Percentiles rank a stretch among this genome's conserved stretches.
These are phyloP conservation scores for Drosophila pectinifera DNA, from an alignment of 1,140 invertebrate species.

Conservation along the genomic window DNA sequence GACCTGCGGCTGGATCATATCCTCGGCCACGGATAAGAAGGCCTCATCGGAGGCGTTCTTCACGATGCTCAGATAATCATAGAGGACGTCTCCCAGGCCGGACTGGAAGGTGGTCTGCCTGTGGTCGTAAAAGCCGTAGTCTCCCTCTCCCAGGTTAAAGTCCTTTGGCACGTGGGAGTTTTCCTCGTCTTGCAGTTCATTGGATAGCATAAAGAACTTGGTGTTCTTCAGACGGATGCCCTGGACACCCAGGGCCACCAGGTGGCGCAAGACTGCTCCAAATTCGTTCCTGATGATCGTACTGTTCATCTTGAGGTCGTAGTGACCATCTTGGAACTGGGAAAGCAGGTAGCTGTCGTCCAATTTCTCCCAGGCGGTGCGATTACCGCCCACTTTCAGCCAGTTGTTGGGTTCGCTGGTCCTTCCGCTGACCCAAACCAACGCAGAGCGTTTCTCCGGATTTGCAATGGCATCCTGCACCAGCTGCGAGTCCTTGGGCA, in stretches of 20 bases:
- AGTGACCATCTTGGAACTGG: slow-evolving; percentile 86
- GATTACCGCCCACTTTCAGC: slow-evolving; percentile 86
- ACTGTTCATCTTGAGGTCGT: slow-evolving; percentile 90
- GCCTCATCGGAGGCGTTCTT: slow-evolving; percentile 86
- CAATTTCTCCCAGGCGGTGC: slow-evolving; percentile 87
- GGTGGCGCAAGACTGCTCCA: slow-evolving; percentile 88
- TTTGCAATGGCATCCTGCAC: slow-evolving; percentile 64
- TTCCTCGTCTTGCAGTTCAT: slow-evolving; percentile 85
- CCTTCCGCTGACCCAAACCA: slow-evolving; percentile 61
- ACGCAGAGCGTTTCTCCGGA: slow-evolving; percentile 75
- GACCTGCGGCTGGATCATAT: slow-evolving; percentile 59
- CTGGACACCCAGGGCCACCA: slow-evolving; percentile 89
- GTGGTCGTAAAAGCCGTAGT: slow-evolving; percentile 88
- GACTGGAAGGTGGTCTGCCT: slow-evolving; percentile 87
- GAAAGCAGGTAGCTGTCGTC: slow-evolving; percentile 88
- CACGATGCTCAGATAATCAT: slow-evolving; percentile 87
- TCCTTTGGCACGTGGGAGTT: slow-evolving; percentile 49
- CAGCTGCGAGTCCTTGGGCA: slow-evolving; percentile 84
- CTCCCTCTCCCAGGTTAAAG: slow-evolving; percentile 65
- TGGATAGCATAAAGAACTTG: slow-evolving; percentile 88
- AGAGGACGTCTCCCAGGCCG: slow-evolving; percentile 86
- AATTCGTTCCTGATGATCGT: slow-evolving; percentile 87
- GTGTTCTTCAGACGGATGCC: slow-evolving; percentile 91
- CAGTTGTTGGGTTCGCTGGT: slow-evolving; percentile 89
- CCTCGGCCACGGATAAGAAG: slow-evolving; percentile 78